phyloP scores from a whole-genome alignment of 1,140 invertebrate genomes.

The Diabrotica undecimpunctata region DNA sequence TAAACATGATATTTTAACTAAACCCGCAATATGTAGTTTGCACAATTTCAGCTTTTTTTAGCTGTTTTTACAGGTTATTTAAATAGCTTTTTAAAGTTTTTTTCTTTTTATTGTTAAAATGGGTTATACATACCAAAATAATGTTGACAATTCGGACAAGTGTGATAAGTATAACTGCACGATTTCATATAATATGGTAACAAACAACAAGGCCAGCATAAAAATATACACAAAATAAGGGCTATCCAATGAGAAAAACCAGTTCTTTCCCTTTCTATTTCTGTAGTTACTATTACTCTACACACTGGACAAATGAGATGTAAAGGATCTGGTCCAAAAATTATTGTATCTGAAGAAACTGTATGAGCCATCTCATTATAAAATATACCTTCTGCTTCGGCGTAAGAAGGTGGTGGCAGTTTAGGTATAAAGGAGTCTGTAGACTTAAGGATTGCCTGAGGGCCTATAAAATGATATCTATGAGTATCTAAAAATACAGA shows the following conservation, averaged over 20 bases:
- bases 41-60: too few relatives aligned
- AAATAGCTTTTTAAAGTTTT: too few relatives aligned
- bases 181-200: constrained; percentile 50
- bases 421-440: constrained; percentile 30
- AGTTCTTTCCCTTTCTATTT: constrained; percentile 39
- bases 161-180: constrained; percentile 48
- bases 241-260: constrained; percentile 44
- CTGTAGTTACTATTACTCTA: constrained; percentile 41
- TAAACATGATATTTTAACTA: too few relatives aligned
- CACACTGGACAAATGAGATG: constrained; percentile 46
- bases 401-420: constrained; percentile 39
- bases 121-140: constrained; percentile 48
- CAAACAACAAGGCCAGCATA: constrained; percentile 50
- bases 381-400: constrained; percentile 32
- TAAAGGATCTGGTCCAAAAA: constrained; percentile 42
- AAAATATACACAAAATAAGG: constrained; percentile 40
- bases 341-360: constrained; percentile 30
- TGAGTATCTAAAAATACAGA: too few relatives aligned
- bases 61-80: too few relatives aligned
- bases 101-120: constrained; percentile 32
- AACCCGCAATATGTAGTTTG: too few relatives aligned
- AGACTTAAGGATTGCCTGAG: constrained; percentile 17
- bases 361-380: constrained; percentile 16
- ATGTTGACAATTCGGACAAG: constrained; percentile 47
- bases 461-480: constrained; percentile 7